Percentiles rank a stretch among this genome's conserved stretches.
Evolutionary conservation across 2,113 vertebrate genomes (phyloP).

Genomic region (Baryphthengus martii): DNA sequence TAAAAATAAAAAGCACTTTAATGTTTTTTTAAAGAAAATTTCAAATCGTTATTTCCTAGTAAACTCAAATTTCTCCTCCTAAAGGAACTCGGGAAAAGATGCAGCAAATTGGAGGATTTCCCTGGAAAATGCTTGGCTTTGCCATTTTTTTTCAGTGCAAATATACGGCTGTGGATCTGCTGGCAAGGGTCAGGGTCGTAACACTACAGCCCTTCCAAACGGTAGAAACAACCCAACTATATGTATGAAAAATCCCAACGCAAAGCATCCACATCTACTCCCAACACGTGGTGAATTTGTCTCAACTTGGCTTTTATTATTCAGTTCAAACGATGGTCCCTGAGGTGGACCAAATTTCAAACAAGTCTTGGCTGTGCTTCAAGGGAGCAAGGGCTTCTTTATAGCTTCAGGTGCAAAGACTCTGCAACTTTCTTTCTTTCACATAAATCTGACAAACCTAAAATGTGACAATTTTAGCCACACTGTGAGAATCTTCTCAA

Average conservation of each 20-base stretch:
- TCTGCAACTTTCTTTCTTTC: neutral
- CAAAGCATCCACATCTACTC: neutral
- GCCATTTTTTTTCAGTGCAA: neutral
- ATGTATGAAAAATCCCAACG: neutral
- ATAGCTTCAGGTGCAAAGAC: slow-evolving; percentile 41
- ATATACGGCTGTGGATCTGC: neutral
- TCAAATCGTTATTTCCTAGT: neutral
- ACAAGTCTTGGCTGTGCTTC: neutral
- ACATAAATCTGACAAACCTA: neutral
- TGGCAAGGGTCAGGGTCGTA: neutral
- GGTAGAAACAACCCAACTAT: neutral
- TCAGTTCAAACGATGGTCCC: neutral
- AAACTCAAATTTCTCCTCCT: neutral
- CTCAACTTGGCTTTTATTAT: slow-evolving; percentile 11
- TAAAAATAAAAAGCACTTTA: neutral
- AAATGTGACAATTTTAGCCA: neutral
- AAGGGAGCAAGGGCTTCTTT: neutral
- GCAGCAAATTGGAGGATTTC: neutral
- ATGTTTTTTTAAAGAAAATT: neutral
- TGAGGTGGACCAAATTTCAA: slow-evolving; percentile 21
- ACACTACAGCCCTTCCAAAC: neutral
- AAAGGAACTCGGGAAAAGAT: neutral
- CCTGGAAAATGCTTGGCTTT: neutral
- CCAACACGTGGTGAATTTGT: neutral
- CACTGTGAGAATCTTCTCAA: slow-evolving; percentile 3